Conservation (phyloP, 2,888 invertebrate genomes). For the Proisotoma minuta region DNA sequence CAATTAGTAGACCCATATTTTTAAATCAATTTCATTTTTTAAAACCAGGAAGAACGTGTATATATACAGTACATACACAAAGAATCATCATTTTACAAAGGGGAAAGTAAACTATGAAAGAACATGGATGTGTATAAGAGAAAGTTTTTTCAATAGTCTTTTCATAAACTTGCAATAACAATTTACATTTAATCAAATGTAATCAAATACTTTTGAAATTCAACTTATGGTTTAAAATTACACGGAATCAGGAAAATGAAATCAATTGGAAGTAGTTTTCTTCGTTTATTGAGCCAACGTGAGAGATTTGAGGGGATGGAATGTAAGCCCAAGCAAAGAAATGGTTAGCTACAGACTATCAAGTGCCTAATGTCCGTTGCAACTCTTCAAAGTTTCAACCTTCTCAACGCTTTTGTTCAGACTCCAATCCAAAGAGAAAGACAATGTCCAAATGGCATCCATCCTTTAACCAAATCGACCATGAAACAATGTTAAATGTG, state of each 20-base stretch:
- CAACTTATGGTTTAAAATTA: background rate
- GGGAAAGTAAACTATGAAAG: too few relatives aligned
- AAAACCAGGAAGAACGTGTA: too few relatives aligned
- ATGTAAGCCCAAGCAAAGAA: background rate
- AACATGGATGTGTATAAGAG: too few relatives aligned
- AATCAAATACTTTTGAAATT: too few relatives aligned
- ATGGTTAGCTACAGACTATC: conserved; percentile 1
- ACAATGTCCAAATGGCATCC: conserved; percentile 28
- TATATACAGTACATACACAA: too few relatives aligned
- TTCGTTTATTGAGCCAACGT: background rate
- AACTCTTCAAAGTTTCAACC: background rate
- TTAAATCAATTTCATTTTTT: too few relatives aligned
- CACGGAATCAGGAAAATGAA: background rate
- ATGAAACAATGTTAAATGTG: conserved; percentile 39
- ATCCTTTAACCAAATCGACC: conserved; percentile 44
- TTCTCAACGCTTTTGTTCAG: background rate
- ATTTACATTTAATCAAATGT: too few relatives aligned
- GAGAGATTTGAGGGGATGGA: background rate
- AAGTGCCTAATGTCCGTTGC: conserved; percentile 5
- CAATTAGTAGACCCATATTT: too few relatives aligned
- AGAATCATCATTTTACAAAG: too few relatives aligned
- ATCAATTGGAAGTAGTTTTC: background rate
- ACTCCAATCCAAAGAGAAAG: conserved; percentile 1
- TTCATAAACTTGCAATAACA: too few relatives aligned
- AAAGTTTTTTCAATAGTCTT: too few relatives aligned